Percentiles rank a stretch among this genome's conserved stretches.
phyloP scores from a whole-genome alignment of 2,113 vertebrate genomes.

The Trematomus loennbergii region DNA sequence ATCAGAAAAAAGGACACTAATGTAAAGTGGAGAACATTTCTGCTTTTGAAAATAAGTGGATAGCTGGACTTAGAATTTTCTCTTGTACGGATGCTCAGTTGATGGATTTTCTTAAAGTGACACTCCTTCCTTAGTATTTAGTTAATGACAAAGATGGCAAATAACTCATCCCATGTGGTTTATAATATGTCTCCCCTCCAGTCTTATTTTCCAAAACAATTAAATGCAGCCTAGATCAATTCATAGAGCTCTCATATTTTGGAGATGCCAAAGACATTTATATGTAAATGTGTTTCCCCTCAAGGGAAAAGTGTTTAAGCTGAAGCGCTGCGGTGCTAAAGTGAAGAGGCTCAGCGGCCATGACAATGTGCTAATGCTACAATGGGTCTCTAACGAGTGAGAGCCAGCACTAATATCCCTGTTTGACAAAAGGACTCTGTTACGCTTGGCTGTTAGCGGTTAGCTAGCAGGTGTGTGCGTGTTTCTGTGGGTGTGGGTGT shows the following conservation, averaged over 20 bases:
- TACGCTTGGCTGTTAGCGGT: conserved; percentile 59
- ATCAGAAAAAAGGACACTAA: too few relatives aligned
- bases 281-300: conserved; percentile 13
- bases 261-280: not conserved
- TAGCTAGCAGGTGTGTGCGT: conserved; percentile 66
- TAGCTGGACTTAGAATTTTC: too few relatives aligned
- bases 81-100: too few relatives aligned
- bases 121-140: too few relatives aligned
- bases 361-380: conserved; percentile 81
- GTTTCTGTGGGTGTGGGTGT: conserved; percentile 38
- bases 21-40: too few relatives aligned
- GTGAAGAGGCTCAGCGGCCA: conserved; percentile 59
- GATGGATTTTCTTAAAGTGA: too few relatives aligned
- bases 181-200: not conserved
- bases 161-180: too few relatives aligned
- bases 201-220: not conserved
- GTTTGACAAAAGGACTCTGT: conserved; percentile 76
- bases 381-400: conserved; percentile 74
- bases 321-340: conserved; percentile 58
- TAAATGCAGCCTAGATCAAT: not conserved
- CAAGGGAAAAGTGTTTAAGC: conserved; percentile 10
- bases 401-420: conserved; percentile 74
- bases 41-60: too few relatives aligned
- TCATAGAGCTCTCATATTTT: not conserved
- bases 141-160: too few relatives aligned